Evolutionary conservation across 2,888 invertebrate species (phyloP), one percentile per base, ranked within the genome.

Genomic region (Bugula neritina): DNA sequence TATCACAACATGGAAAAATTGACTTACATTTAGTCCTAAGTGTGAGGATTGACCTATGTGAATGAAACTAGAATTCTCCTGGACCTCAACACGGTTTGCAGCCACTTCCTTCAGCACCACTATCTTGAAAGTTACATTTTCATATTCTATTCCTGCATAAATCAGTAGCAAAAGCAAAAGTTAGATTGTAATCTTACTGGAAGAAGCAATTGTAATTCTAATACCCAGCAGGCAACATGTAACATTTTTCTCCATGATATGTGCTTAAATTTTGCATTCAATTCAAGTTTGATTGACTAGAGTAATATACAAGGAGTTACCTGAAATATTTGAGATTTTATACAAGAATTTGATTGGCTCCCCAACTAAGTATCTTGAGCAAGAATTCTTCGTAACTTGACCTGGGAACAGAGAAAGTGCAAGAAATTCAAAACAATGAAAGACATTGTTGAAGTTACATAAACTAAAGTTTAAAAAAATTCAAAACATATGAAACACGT

Each of bases 241-340:
- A n/a, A n/a, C n/a, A n/a, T n/a, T n/a, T n/a, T n/a, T n/a, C n/a
- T n/a, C n/a, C n/a, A n/a, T n/a, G n/a, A n/a, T n/a, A n/a, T n/a
- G n/a, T n/a, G n/a, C n/a, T n/a, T n/a, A n/a, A n/a, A n/a, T n/a
- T n/a, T n/a, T n/a, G n/a, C n/a, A n/a, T n/a, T n/a, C n/a, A n/a
- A n/a, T n/a, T n/a, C n/a, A n/a, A n/a, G n/a, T n/a, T n/a, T n/a
- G n/a, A n/a, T n/a, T n/a, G n/a, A n/a, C n/a, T n/a, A n/a, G n/a
- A n/a, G n/a, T 17, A 25, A n/a, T 55, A n/a, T 5, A 17, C 13
- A 5, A 55, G 55, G 3, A 13, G 5, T 13, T 55, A 63, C 63
- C 63, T 63, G 63, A 63, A 31, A n/a, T 63, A n/a, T 63, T 63
- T 21, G 63, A 63, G 25, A 63, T 63, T 5, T 21, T 31, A n/a